phyloP scores from a whole-genome alignment of 2,113 vertebrate species.

The Lasiurus borealis region DNA sequence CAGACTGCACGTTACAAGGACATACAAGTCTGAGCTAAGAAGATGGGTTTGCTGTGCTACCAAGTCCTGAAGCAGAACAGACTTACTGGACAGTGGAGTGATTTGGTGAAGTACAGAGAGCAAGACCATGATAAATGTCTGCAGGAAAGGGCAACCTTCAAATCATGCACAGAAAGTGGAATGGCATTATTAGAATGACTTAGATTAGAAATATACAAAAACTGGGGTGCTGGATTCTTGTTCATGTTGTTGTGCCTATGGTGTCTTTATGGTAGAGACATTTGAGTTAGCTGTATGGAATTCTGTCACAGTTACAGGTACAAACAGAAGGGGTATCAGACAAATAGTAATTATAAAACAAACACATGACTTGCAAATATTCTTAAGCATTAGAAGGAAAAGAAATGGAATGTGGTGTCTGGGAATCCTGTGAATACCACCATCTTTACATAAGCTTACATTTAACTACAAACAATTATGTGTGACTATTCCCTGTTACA shows the following conservation, averaged over 20 bases:
- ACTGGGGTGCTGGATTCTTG: not conserved
- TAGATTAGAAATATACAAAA: not conserved
- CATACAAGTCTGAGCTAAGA: not conserved
- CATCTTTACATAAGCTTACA: not conserved
- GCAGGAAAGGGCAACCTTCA: not conserved
- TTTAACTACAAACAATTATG: not conserved
- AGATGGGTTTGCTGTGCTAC: not conserved
- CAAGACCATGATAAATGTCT: no score
- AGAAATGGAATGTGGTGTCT: not conserved
- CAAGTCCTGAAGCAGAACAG: not conserved
- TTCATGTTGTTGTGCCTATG: fast-evolving
- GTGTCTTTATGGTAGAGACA: not conserved
- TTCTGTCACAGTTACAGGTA: fast-evolving
- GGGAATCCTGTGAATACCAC: not conserved
- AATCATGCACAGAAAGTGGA: not conserved
- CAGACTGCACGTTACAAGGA: no score
- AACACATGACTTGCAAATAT: not conserved
- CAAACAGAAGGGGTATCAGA: not conserved
- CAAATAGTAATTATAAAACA: not conserved
- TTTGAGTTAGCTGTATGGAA: no score
- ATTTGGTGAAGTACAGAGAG: not conserved
- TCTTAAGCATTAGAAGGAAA: not conserved
- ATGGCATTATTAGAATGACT: not conserved
- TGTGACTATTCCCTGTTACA: not conserved
- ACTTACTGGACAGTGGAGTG: not conserved